Base-by-base conservation (phyloP, 2,113 vertebrate species). In the Chlorodrepanis virens region DNA sequence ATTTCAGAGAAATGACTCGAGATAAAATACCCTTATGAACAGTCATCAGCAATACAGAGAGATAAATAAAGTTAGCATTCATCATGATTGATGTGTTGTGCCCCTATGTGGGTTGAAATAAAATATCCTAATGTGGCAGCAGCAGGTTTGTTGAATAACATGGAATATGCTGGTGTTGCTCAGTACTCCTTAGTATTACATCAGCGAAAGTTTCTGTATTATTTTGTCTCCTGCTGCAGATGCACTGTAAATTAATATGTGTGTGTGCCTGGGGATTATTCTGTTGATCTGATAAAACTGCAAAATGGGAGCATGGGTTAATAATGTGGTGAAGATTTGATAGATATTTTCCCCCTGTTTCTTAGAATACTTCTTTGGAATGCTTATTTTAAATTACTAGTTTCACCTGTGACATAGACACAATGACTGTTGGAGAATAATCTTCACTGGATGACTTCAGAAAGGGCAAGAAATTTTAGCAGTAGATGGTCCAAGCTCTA, bases 351-450 rank as follows among this genome's bases (percentile, higher is more conserved):
- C 6, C 3, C 11, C 19, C 45, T 3, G 0, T 69, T 84, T 89
- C 45, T 53, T 40, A 53, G 28, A 33, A 31, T 19, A 37, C 33
- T 16, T 75, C 11, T 69, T 45, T 3, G 3, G 29, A 60, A 57
- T 23, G 33, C 4, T 59, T 75, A 44, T 13, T 87, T 49, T 83
- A 44, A 81, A 68, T 59, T 52, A 59, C 27, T 78, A 24, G 33
- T 57, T 60, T 81, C 12, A 82, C 11, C 20, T 40, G 50, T 92
- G 81, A 95, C 50, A 65, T 89, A 79, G 77, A 37, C 37, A 8
- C 69, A 91, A 87, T 78, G 96, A 88, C 42, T 75, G n/a, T 42
- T 56, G 19, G 35, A 67, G 72, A 74, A 23, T 91, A 90, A 76
- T 92, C 31, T 88, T 91, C 39, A 56, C 12, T 75, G 57, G 37